Conservation (phyloP, 2,797 vertebrate species). For the Caiman crocodilus region DNA sequence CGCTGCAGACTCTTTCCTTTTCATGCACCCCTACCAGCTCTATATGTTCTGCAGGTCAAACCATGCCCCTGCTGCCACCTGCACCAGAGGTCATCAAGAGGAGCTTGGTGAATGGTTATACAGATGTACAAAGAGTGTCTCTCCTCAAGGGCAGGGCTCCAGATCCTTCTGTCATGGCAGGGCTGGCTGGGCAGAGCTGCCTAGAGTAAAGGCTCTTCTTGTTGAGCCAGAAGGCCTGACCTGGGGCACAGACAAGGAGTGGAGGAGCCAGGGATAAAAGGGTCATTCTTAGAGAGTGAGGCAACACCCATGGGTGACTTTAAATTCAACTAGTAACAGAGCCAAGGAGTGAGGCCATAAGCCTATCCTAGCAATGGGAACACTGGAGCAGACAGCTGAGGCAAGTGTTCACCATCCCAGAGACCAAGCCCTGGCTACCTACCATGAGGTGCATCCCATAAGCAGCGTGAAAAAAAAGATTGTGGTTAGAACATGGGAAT, state of each 20-base stretch:
- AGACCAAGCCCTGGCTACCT: conserved; percentile 40
- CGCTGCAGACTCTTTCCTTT: not conserved
- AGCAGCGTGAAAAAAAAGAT: conserved; percentile 78
- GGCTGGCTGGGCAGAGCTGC: not conserved
- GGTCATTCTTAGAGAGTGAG: not conserved
- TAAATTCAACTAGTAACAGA: not conserved
- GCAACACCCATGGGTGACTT: not conserved
- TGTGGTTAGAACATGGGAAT: conserved; percentile 55
- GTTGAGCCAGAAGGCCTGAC: not conserved
- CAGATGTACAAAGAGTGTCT: too few species aligned
- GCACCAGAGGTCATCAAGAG: too few species aligned
- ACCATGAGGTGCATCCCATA: conserved; percentile 65
- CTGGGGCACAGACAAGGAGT: not conserved
- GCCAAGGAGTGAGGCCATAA: not conserved
- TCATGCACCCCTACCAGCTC: not conserved
- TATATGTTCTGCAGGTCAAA: not conserved
- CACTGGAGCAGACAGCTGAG: not conserved
- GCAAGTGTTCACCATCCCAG: not conserved
- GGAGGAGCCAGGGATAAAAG: not conserved
- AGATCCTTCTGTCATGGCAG: too few species aligned
- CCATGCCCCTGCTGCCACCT: not conserved
- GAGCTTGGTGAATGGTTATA: not conserved
- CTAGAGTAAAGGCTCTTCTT: not conserved
- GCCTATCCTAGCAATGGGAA: not conserved
- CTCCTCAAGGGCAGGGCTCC: not conserved